Conservation (phyloP, 2,797 vertebrate species). For the Agapornis canus region DNA sequence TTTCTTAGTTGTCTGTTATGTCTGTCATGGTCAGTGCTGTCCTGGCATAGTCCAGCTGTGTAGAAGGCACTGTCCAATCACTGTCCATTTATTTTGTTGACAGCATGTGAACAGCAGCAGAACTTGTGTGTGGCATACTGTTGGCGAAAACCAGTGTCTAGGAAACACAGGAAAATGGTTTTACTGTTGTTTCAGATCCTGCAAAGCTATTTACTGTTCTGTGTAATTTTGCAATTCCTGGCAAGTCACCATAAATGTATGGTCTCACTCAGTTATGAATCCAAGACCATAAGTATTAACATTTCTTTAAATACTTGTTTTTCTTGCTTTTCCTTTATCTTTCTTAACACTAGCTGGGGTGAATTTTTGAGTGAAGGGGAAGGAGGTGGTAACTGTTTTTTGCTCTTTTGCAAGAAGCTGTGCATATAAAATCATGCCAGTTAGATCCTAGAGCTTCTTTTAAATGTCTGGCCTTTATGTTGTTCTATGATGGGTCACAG, state of each 20-base stretch:
- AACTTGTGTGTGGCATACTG: neutral
- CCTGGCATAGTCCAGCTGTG: conserved; percentile 2
- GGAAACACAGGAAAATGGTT: neutral
- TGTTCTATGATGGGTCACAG: neutral
- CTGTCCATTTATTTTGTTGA: neutral
- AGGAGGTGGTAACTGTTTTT: neutral
- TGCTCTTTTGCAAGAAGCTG: neutral
- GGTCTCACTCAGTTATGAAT: neutral
- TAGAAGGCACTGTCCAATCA: neutral
- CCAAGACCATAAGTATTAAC: neutral
- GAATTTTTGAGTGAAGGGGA: conserved; percentile 43
- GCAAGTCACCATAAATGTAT: conserved; percentile 2
- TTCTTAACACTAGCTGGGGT: neutral
- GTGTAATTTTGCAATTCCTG: conserved; percentile 29
- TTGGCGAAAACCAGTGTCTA: neutral
- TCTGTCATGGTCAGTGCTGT: neutral
- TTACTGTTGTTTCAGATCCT: neutral
- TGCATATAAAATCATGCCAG: neutral
- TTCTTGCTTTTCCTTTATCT: conserved; percentile 1
- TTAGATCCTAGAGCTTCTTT: neutral
- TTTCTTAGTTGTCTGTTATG: neutral
- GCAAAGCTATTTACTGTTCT: neutral
- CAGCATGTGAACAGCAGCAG: neutral
- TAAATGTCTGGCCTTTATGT: neutral
- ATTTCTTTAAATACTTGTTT: neutral